Evolutionary conservation across 2,113 vertebrate genomes (phyloP), one percentile per base, ranked within the genome.

Genomic region (Sturnira hondurensis): DNA sequence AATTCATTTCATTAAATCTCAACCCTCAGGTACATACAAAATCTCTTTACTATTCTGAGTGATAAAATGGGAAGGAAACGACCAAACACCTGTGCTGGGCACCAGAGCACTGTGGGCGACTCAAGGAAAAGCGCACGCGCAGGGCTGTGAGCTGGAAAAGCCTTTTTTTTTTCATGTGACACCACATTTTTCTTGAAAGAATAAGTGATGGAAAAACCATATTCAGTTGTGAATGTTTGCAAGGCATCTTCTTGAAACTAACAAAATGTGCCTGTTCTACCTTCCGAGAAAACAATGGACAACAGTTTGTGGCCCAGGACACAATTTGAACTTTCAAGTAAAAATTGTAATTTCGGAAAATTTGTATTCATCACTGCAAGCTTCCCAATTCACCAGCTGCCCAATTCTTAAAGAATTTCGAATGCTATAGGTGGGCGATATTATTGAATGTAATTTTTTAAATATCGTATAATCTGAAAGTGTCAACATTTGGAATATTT

Each of bases 51-150:
- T 41, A 26, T 8, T 56, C 45, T 43, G 1, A 20, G 24, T n/a
- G 71, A 67, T 20, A 22, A 45, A 70, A 41, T 3, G 17, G 58
- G 7, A 54, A 11, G 17, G 20, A 47, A 19, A 17, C 36, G 1
- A 4, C 3, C 15, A 41, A 50, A 58, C 31, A 4, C n/a, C 28
- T 41, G 14, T 2, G 20, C 71, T 4, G 11, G 0, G 22, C 7
- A 3, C 15, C 1, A 14, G 14, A 73, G 31, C 2, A 8, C 1
- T 3, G 1, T 0, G 20, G 41, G 2, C 1, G 28, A 31, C 5
- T 26, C 56, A 3, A 16, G 22, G 41, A 52, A 14, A 73, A 41
- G 45, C 16, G 8, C 41, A 4, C 10, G 19, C 2, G 2, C 61
- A 22, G 52, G 24, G 33, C 5, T 65, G 45, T 43, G 45, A 1